These are phyloP conservation scores for Orthonevra nobilis DNA, from an alignment of 2,888 invertebrate genomes.

Conservation along the genomic window DNA sequence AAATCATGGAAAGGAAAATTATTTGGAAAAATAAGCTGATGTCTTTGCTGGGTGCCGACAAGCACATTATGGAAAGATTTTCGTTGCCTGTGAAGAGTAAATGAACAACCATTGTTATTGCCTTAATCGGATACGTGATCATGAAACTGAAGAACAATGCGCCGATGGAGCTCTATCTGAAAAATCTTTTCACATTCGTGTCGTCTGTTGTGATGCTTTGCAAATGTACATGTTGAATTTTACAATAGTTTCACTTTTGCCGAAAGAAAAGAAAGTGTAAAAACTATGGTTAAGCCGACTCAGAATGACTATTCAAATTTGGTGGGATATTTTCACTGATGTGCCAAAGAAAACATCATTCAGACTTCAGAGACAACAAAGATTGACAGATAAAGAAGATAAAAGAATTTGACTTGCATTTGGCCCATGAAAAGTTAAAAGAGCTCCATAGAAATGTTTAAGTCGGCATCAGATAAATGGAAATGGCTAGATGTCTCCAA, in stretches of 20 bases:
- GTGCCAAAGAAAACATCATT: too few species aligned
- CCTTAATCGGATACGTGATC: conserved; percentile 41
- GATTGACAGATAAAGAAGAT: too few species aligned
- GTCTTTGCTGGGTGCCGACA: neutral
- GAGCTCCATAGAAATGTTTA: too few species aligned
- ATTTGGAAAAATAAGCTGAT: conserved; percentile 2
- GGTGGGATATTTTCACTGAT: neutral
- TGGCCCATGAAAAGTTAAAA: too few species aligned
- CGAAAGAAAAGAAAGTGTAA: conserved; percentile 27
- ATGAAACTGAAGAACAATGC: conserved; percentile 29
- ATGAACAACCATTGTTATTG: conserved; percentile 33
- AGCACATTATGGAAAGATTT: too few species aligned
- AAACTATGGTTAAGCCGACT: too few species aligned
- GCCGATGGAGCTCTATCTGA: conserved; percentile 21
- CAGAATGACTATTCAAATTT: neutral
- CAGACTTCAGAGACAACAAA: too few species aligned
- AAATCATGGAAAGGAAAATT: conserved; percentile 45
- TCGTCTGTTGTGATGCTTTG: neutral
- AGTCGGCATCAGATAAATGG: too few species aligned
- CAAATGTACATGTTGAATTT: conserved; percentile 10
- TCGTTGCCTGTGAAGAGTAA: conserved; percentile 38
- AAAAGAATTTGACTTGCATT: too few species aligned
- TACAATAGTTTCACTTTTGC: conserved; percentile 37
- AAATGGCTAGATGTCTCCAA: too few species aligned
- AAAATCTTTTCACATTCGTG: neutral